Base-by-base conservation (phyloP, 2,797 vertebrate genomes). In the Diceros bicornis region DNA sequence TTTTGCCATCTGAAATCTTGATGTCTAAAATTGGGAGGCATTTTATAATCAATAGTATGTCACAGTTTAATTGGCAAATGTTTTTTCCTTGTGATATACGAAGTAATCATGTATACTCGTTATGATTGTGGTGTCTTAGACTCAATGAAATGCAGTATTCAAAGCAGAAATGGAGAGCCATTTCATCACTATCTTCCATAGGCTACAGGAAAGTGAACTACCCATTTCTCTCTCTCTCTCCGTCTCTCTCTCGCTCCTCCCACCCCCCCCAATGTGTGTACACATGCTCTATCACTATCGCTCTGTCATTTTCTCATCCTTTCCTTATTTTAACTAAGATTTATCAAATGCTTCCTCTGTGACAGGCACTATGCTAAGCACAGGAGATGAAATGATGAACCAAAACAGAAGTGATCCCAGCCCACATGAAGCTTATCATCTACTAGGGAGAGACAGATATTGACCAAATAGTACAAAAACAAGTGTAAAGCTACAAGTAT, bases 1-100 rank as follows among this genome's bases (percentile, higher is more conserved):
- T 59, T 74, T 79, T 92, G 25, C 68, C 84, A 78, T 72, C 34
- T 75, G 55, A 61, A 78, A 88, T 89, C 68, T 64, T 91, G 44
- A 91, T 59, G 44, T 82, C 41, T 88, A 69, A 95, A 85, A 50
- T 41, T 85, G 71, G 77, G 57, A 86, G 18, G 13, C 21, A 61
- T 91, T 85, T 83, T 69, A 55, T 4, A 66, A 81, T 88, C 84
- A 94, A 74, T 57, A 34, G 32, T 37, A 34, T 52, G 27, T 78
- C 50, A 69, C 37, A 81, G 50, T 88, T 83, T 85, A 74, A 79
- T 72, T 78, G 91, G n/a, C 44, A 84, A 32, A 50, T 78, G 78
- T 68, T 94, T 7, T 68, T 57, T 61, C 59, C 86, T 59, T 37
- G 29, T 82, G n/a, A 77, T 62, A 87, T n/a, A 50, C 18, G 92